Evolutionary conservation across 1,140 invertebrate genomes (phyloP).

Genomic region (Kradibia gibbosae): DNA sequence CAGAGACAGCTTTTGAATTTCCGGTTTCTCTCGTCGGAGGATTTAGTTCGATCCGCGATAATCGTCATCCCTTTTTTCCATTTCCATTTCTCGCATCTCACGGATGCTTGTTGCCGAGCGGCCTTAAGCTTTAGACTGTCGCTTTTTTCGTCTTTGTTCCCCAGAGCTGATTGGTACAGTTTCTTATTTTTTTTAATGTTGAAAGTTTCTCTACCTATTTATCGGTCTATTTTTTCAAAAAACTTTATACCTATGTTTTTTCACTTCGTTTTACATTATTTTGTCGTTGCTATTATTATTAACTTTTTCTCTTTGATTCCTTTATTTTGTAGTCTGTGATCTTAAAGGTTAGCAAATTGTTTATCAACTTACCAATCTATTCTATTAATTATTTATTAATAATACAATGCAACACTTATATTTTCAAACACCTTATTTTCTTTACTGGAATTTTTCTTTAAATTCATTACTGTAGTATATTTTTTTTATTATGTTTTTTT

Average conservation of each 20-base stretch:
- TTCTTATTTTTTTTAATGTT: not conserved
- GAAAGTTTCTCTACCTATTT: not conserved
- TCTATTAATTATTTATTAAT: not conserved
- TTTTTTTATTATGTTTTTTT: not conserved
- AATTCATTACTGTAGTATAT: not conserved
- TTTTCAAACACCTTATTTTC: not conserved
- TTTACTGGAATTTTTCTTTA: not conserved
- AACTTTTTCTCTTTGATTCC: not conserved
- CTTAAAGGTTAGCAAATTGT: slow-evolving; percentile 31
- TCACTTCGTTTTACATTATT: not conserved
- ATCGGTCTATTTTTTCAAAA: not conserved
- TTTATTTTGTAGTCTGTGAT: not conserved
- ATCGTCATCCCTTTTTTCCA: not conserved
- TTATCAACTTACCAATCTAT: not conserved
- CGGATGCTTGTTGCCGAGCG: slow-evolving; percentile 1
- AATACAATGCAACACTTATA: not conserved
- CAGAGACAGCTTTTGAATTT: not conserved
- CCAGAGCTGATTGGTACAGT: not conserved
- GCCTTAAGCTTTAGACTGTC: not conserved
- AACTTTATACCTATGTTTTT: not conserved
- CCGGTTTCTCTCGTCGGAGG: not conserved
- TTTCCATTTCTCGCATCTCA: not conserved
- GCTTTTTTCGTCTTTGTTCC: not conserved
- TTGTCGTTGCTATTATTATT: slow-evolving; percentile 8
- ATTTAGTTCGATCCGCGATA: not conserved